Conservation (phyloP, 1,140 invertebrate species). For the Drosophila pallidifrons region DNA sequence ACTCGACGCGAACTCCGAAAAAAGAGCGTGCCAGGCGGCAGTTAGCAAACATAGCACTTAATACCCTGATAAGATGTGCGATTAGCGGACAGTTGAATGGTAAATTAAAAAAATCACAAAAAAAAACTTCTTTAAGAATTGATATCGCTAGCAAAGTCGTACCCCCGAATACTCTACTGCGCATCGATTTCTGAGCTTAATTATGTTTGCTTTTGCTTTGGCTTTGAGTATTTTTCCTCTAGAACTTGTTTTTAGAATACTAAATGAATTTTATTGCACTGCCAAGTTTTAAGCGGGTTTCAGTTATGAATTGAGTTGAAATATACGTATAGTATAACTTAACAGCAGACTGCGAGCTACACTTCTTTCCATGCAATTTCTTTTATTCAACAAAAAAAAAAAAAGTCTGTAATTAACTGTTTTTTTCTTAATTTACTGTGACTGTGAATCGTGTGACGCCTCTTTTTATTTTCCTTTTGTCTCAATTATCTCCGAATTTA, state of each 20-base stretch:
- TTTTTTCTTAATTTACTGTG: too few species aligned
- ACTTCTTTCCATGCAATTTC: too few species aligned
- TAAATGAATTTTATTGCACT: neutral
- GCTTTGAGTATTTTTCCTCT: neutral
- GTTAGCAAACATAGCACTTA: conserved; percentile 69
- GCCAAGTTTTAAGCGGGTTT: neutral
- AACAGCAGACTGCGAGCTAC: too few species aligned
- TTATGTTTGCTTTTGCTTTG: neutral
- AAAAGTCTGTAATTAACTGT: too few species aligned
- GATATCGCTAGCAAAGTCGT: neutral
- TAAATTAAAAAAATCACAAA: conserved; percentile 50
- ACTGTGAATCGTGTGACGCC: too few species aligned
- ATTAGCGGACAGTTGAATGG: conserved; percentile 61
- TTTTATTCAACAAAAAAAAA: too few species aligned
- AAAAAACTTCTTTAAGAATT: conserved; percentile 29
- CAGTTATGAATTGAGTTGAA: neutral
- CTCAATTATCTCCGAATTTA: neutral
- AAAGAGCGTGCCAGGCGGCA: conserved; percentile 69
- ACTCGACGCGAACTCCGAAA: conserved; percentile 9
- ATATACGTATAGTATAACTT: too few species aligned
- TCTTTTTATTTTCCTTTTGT: too few species aligned
- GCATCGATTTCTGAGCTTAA: neutral
- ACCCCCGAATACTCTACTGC: conserved; percentile 13
- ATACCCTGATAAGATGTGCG: conserved; percentile 76
- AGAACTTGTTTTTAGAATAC: neutral